Evolutionary conservation across 2,797 vertebrate genomes (phyloP).

Genomic region (Antrozous pallidus): DNA sequence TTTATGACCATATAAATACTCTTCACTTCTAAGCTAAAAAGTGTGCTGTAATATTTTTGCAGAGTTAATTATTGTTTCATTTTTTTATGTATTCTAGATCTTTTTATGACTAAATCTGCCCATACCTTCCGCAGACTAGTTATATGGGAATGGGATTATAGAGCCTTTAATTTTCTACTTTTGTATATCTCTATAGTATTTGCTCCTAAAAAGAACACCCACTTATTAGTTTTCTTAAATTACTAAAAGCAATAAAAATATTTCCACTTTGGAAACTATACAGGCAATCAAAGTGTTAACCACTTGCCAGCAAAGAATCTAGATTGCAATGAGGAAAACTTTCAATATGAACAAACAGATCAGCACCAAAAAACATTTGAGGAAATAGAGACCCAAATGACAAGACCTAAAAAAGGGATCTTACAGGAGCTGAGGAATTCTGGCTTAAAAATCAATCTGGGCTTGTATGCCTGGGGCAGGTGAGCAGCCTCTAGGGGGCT

Average conservation of each 20-base stretch:
- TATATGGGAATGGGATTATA: background rate
- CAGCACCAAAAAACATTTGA: no score
- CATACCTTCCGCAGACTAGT: background rate
- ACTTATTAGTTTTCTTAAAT: constrained; percentile 16
- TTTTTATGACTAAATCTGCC: constrained; percentile 4
- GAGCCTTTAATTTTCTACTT: constrained; percentile 28
- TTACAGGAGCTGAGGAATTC: no score
- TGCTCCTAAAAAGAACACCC: background rate
- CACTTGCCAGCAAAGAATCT: background rate
- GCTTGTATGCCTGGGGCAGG: no score
- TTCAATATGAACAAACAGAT: no score
- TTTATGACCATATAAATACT: background rate
- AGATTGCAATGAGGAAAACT: background rate
- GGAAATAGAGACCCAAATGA: no score
- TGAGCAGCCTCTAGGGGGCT: no score
- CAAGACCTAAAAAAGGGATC: no score
- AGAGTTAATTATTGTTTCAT: background rate
- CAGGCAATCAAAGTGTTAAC: background rate
- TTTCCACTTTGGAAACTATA: constrained; percentile 8
- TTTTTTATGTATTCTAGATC: background rate
- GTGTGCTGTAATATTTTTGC: background rate
- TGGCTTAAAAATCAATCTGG: no score
- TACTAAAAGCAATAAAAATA: constrained; percentile 43
- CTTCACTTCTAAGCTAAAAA: background rate
- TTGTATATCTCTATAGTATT: background rate